Percentiles rank a stretch among this genome's conserved stretches.
These are phyloP conservation scores for Troilus luridus DNA, from an alignment of 2,888 invertebrate species.

Conservation along the genomic window DNA sequence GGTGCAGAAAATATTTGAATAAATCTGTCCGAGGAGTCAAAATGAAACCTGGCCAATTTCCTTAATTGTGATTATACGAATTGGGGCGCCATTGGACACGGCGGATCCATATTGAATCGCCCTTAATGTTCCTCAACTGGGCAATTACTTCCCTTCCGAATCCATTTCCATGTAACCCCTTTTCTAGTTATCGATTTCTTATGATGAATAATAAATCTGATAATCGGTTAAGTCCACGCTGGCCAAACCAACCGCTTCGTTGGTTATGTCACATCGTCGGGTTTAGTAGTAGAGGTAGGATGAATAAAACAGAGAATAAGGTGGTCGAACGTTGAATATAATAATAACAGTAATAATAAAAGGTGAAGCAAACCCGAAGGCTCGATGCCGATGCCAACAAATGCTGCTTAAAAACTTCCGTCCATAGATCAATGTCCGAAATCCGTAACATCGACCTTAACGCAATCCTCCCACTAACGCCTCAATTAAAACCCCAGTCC, in stretches of 20 bases:
- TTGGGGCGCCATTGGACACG: background rate
- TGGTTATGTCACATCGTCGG: background rate
- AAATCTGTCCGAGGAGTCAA: background rate
- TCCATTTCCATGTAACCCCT: slow-evolving; percentile 15
- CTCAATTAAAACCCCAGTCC: no score
- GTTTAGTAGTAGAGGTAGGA: no score
- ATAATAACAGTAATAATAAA: no score
- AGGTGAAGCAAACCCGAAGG: no score
- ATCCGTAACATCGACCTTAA: no score
- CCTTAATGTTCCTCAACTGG: background rate
- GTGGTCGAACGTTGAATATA: no score
- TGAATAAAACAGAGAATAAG: no score
- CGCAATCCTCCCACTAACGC: no score
- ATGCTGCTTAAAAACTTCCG: no score
- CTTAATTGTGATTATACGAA: background rate
- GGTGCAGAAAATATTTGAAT: no score
- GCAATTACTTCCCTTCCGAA: slow-evolving; percentile 27
- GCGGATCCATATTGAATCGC: background rate
- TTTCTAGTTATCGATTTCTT: background rate
- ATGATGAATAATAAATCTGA: slow-evolving; percentile 8
- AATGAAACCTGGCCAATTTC: background rate
- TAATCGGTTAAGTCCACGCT: background rate
- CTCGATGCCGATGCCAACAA: no score
- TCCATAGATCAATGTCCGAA: no score
- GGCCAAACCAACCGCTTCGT: background rate